phyloP scores from a whole-genome alignment of 2,888 invertebrate genomes.

The Cordilura impudica region DNA sequence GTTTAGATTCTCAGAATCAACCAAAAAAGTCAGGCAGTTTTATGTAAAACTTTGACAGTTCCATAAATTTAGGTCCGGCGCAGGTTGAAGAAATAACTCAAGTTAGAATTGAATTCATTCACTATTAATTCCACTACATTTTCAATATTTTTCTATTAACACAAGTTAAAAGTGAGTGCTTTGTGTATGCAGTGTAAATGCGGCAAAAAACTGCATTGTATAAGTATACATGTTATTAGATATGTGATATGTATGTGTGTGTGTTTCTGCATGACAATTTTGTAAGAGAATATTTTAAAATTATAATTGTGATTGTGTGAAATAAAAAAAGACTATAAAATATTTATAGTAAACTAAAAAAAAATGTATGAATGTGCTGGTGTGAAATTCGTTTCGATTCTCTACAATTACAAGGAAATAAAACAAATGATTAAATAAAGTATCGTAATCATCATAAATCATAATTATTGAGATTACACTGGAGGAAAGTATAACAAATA shows the following conservation, averaged over 20 bases:
- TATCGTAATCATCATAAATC: not conserved
- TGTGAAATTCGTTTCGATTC: not conserved
- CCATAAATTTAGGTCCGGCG: too few species aligned
- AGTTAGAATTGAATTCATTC: too few species aligned
- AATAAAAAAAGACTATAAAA: constrained; percentile 15
- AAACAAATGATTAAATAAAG: not conserved
- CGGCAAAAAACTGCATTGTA: constrained; percentile 4
- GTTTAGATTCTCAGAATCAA: too few species aligned
- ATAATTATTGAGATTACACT: constrained; percentile 6
- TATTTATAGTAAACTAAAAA: constrained; percentile 16
- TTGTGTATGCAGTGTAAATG: not conserved
- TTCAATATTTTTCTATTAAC: too few species aligned
- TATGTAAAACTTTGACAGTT: too few species aligned
- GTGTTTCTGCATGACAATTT: not conserved
- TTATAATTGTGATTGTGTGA: constrained; percentile 39
- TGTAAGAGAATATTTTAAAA: constrained; percentile 20
- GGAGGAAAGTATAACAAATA: constrained; percentile 30
- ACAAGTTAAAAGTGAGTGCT: too few species aligned
- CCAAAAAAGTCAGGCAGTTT: too few species aligned
- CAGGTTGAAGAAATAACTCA: too few species aligned
- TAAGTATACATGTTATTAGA: not conserved
- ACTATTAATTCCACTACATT: not conserved
- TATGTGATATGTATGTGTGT: not conserved
- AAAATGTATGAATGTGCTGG: not conserved
- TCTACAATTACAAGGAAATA: not conserved